phyloP scores from a whole-genome alignment of 37 sponge, comb jelly and placozoan species.

The Geodia barretti region DNA sequence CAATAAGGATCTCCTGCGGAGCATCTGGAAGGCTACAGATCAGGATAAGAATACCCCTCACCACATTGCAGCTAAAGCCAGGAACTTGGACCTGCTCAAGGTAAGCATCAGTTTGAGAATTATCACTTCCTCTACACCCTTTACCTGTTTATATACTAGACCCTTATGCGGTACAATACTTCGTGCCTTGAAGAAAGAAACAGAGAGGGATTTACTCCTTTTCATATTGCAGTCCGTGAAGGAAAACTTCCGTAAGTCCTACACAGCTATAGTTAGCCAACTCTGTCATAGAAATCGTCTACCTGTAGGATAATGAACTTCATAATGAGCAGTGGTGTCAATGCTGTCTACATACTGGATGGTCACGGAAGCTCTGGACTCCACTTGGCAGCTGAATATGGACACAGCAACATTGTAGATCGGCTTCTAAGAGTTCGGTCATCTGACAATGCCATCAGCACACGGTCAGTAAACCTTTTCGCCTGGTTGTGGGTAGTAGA shows the following conservation, averaged over 20 bases:
- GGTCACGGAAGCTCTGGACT: neutral
- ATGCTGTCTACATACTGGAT: neutral
- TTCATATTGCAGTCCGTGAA: conserved; percentile 10
- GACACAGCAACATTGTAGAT: neutral
- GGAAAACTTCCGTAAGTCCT: neutral
- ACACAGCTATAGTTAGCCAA: neutral
- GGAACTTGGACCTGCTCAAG: neutral
- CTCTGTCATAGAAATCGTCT: no score
- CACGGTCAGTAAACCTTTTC: conserved; percentile 3
- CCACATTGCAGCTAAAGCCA: conserved; percentile 5
- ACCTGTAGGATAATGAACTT: conserved; percentile 12
- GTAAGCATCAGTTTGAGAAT: neutral
- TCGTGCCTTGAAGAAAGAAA: conserved; percentile 7
- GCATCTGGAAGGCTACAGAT: conserved; percentile 9
- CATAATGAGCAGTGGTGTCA: neutral
- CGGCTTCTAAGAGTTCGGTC: neutral
- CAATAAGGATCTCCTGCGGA: neutral
- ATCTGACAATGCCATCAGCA: neutral
- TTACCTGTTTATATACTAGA: neutral
- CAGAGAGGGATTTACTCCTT: conserved; percentile 16
- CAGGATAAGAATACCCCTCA: conserved; percentile 1
- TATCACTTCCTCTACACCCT: neutral
- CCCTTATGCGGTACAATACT: neutral
- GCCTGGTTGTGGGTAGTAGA: no score
- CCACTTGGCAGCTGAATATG: conserved; percentile 12